Evolutionary conservation across 1,140 invertebrate species (phyloP), one percentile per base, ranked within the genome.

Genomic region (Muscidifurax raptorellus): DNA sequence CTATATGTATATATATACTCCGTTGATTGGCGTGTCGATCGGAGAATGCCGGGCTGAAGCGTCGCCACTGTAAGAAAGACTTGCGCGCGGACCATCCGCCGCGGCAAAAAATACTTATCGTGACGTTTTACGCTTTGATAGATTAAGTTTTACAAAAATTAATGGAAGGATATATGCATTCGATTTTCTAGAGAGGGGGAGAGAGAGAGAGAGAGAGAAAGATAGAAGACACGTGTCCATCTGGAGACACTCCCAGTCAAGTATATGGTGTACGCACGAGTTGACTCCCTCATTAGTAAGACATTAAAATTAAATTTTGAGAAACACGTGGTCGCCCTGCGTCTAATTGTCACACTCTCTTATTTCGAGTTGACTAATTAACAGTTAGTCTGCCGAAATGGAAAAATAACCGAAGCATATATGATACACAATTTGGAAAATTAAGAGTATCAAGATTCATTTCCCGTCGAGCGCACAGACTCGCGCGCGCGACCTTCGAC

Each of bases 21-120:
- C 47, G 84, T 47, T 67, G 87, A 89, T 89, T 88, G 87, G 80
- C 86, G 86, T 88, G 88, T 89, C 88, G 81, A 82, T 84, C 79
- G 83, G 86, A 79, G 87, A 88, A 89, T 90, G 71, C 86, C 88
- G 40, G 18, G 22, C 18, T 22, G 27, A 80, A 85, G 66, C 40
- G 83, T 81, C 36, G 15, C 9, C n/a, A 22, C 27, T 40, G 67
- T n/a, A 59, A 81, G 67, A 66, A 66, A 78, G 52, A 32, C 12
- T n/a, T 22, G 5, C 75, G 0, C 47, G 74, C 6, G 40, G 40
- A 15, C 44, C 66, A 40, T 36, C n/a, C 59, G 77, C 47, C 18
- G 0, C 30, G 25, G 77, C 22, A 79, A 79, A 79, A 79, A 79
- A 22, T 30, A 79, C 52, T 79, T 67, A 79, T 13, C 7, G 13